A percentile compares a stretch with the other conserved stretches of the same genome.
Evolutionary conservation across 2,888 invertebrate species (phyloP).

Genomic region (Sabatieria punctata): DNA sequence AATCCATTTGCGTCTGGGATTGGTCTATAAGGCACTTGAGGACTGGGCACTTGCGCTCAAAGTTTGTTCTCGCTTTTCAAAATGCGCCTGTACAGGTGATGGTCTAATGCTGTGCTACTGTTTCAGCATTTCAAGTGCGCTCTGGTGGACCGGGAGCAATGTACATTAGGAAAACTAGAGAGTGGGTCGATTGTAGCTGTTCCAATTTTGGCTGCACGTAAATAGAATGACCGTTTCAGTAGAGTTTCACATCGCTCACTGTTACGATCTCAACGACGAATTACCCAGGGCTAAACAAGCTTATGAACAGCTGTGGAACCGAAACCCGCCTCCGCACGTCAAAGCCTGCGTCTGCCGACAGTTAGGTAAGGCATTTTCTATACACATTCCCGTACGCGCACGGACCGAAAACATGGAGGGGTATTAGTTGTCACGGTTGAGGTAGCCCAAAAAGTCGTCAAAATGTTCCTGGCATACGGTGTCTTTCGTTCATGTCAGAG

Average conservation of each 20-base stretch:
- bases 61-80: slow-evolving; percentile 29
- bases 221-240: slow-evolving; percentile 44
- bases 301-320: slow-evolving; percentile 62
- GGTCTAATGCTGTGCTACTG: slow-evolving; percentile 1
- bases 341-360: slow-evolving; percentile 83
- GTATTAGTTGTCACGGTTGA: not conserved
- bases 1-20: slow-evolving; percentile 83
- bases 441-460: not conserved
- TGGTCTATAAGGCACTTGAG: slow-evolving; percentile 85
- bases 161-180: slow-evolving; percentile 68
- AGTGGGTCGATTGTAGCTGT: slow-evolving; percentile 44
- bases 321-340: slow-evolving; percentile 58
- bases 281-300: slow-evolving; percentile 73
- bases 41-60: slow-evolving; percentile 78
- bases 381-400: not conserved
- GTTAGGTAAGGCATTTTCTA: slow-evolving; percentile 46
- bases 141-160: slow-evolving; percentile 63
- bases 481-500: too few relatives aligned
- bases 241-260: slow-evolving; percentile 88
- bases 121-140: slow-evolving; percentile 67
- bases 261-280: slow-evolving; percentile 73
- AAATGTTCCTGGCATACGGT: too few relatives aligned
- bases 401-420: not conserved
- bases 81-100: slow-evolving; percentile 12
- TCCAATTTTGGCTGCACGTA: not conserved